phyloP scores from a whole-genome alignment of 2,113 vertebrate genomes.

The Barbus barbus region DNA sequence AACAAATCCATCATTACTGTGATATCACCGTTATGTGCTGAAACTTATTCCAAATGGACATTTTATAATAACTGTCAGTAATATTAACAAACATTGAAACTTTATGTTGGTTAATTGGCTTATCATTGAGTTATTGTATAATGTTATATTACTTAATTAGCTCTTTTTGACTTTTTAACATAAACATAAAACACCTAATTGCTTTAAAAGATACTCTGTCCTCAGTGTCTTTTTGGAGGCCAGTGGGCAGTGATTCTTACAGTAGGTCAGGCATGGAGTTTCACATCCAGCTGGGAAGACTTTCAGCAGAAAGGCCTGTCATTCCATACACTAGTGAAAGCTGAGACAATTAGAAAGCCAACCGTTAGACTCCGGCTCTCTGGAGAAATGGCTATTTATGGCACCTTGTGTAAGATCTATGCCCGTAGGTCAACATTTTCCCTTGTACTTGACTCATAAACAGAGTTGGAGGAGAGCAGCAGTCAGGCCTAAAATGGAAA shows the following conservation, averaged over 20 bases:
- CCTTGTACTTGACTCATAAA: constrained; percentile 41
- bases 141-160: neutral
- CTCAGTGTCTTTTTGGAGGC: neutral
- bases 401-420: constrained; percentile 47
- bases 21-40: neutral
- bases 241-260: constrained; percentile 17
- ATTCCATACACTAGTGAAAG: constrained; percentile 24
- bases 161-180: neutral
- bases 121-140: neutral
- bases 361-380: constrained; percentile 32
- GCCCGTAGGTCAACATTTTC: constrained; percentile 51
- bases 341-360: constrained; percentile 16
- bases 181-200: neutral
- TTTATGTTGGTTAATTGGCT: neutral
- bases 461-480: constrained; percentile 30
- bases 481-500: constrained; percentile 29
- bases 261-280: constrained; percentile 24
- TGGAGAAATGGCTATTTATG: constrained; percentile 49
- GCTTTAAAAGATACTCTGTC: neutral
- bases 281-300: constrained; percentile 34
- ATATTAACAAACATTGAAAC: neutral
- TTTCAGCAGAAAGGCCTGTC: constrained; percentile 23
- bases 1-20: neutral
- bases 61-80: neutral
- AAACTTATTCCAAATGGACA: neutral